Evolutionary conservation across 2,888 invertebrate species (phyloP).

Genomic region (Sarcophaga variegata): DNA sequence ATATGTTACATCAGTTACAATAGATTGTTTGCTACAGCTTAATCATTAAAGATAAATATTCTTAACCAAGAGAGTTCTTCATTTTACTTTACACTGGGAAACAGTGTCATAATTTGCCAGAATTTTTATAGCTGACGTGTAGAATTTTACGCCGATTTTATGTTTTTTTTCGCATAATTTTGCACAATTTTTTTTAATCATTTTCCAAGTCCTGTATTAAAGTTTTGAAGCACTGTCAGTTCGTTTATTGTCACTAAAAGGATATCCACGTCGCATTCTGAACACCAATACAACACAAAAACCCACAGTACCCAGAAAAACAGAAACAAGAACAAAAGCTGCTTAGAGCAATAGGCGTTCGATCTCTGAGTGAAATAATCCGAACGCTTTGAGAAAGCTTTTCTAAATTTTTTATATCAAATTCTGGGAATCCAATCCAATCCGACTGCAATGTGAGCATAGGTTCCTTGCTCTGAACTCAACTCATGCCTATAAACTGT

Average conservation of each 20-base stretch:
- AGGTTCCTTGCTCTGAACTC: too few species aligned
- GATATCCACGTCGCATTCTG: constrained; percentile 34
- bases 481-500: too few species aligned
- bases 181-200: not conserved
- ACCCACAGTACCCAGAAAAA: too few species aligned
- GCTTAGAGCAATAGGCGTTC: too few species aligned
- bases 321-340: not conserved
- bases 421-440: too few species aligned
- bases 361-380: too few species aligned
- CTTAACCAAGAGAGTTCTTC: not conserved
- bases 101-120: not conserved
- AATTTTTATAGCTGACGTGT: constrained; percentile 21
- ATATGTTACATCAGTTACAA: not conserved
- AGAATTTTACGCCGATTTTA: constrained; percentile 38
- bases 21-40: not conserved
- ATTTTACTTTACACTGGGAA: not conserved
- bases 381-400: too few species aligned
- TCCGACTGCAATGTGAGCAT: too few species aligned
- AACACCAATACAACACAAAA: constrained; percentile 3
- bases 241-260: not conserved
- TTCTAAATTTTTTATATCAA: too few species aligned
- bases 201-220: not conserved
- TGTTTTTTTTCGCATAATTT: constrained; percentile 7
- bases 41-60: not conserved
- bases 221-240: constrained; percentile 5